phyloP scores from a whole-genome alignment of 2,888 invertebrate genomes.

The Callyntrura guangdongensis region DNA sequence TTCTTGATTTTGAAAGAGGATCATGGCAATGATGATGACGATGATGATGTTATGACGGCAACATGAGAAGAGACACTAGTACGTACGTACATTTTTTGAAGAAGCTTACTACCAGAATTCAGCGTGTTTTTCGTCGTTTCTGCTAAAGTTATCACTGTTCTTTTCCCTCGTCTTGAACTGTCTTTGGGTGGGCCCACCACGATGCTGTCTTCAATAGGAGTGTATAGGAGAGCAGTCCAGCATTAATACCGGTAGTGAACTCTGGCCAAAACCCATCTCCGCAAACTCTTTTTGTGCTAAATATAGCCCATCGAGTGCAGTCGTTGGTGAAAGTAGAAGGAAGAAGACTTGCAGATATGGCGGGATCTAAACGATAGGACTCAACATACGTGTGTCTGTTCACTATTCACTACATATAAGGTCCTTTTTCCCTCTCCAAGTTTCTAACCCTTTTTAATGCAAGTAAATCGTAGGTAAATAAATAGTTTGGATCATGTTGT shows the following conservation, averaged over 20 bases:
- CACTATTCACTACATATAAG: neutral
- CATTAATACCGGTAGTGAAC: slow-evolving; percentile 35
- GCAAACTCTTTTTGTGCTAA: slow-evolving; percentile 15
- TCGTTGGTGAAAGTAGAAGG: neutral
- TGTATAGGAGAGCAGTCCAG: slow-evolving; percentile 10
- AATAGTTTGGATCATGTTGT: neutral
- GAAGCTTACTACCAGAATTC: slow-evolving; percentile 3
- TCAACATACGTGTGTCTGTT: neutral
- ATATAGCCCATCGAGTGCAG: slow-evolving; percentile 42
- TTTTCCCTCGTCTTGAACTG: slow-evolving; percentile 34
- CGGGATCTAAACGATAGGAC: neutral
- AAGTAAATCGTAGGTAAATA: neutral
- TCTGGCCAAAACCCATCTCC: slow-evolving; percentile 64
- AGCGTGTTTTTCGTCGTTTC: neutral
- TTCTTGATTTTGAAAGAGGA: slow-evolving; percentile 57
- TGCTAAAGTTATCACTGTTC: slow-evolving; percentile 21
- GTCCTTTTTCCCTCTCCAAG: slow-evolving; percentile 46
- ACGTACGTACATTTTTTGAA: neutral
- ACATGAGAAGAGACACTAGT: slow-evolving; percentile 43
- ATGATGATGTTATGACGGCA: slow-evolving; percentile 50
- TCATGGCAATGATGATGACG: slow-evolving; percentile 5
- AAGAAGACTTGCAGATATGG: neutral
- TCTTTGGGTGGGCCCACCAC: slow-evolving; percentile 43
- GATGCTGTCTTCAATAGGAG: neutral
- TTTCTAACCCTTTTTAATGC: slow-evolving; percentile 49